Percentiles rank a stretch among this genome's conserved stretches.
Evolutionary conservation across 1,140 invertebrate species (phyloP).

Genomic region (Geopemphigus sp.): DNA sequence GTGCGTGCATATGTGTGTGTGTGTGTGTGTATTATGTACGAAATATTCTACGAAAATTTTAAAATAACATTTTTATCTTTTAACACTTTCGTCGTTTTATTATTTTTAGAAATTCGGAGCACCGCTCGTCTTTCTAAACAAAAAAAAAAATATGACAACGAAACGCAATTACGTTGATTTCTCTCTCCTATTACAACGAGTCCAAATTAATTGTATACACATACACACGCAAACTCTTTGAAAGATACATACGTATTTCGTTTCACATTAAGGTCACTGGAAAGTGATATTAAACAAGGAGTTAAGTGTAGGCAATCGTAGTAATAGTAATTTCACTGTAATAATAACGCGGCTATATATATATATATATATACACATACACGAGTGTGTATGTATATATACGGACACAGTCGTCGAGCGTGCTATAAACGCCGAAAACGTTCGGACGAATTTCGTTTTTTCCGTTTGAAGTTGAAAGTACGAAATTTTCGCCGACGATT

Average conservation of each 20-base stretch:
- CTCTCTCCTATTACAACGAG: conserved; percentile 25
- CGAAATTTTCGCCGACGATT: too few species aligned
- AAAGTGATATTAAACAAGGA: conserved; percentile 47
- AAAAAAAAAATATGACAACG: not conserved
- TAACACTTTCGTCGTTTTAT: not conserved
- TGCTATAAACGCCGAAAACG: too few species aligned
- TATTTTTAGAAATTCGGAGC: not conserved
- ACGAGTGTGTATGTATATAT: too few species aligned
- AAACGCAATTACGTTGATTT: conserved; percentile 31
- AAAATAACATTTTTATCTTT: not conserved
- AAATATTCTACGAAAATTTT: too few species aligned
- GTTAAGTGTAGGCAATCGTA: conserved; percentile 31
- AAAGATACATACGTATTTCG: not conserved
- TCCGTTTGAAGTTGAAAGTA: too few species aligned
- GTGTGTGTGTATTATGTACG: not conserved
- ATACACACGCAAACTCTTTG: conserved; percentile 11
- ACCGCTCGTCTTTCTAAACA: conserved; percentile 7
- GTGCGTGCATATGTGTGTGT: not conserved
- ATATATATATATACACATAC: too few species aligned
- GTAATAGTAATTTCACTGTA: conserved; percentile 12
- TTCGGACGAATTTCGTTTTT: too few species aligned
- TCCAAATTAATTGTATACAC: conserved; percentile 6
- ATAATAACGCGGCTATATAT: conserved; percentile 21
- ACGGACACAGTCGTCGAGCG: too few species aligned
- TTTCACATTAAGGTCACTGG: conserved; percentile 43